Base-by-base conservation (phyloP, 2,113 vertebrate genomes). In the Sorex araneus region DNA sequence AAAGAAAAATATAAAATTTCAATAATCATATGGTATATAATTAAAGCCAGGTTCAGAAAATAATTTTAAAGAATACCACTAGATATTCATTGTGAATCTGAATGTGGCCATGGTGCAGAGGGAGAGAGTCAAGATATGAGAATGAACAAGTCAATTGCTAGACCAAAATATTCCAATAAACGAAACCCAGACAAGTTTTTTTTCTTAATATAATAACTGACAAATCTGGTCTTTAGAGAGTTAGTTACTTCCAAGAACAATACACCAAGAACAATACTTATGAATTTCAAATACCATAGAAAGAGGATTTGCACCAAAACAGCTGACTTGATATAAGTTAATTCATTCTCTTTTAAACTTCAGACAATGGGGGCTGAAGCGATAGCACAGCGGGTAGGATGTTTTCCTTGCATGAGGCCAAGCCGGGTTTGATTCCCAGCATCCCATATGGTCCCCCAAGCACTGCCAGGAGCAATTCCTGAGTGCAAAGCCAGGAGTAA, bases 21-120 rank as follows among this genome's bases (percentile, higher is more conserved):
- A 71, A 50, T 28, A 73, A 54, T 21, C 1, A 80, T 36, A 76
- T 80, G 36, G 3, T 63, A 66, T 2, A 6, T 34, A 84, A 77
- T 70, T 92, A 70, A 47, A 87, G 30, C 21, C n/a, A 34, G 45
- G 60, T 43, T 75, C 0, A 73, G 54, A 94, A 95, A 94, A 95
- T 80, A 45, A 77, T 69, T 36, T 84, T 50, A 87, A 75, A 28
- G 0, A 0, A 67, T 60, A 9, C 9, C 6, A 34, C 66, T 90
- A 95, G 30, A 63, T 0, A 71, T 30, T 80, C 23, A 84, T 67
- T 87, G 19, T 47, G 79, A 88, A 84, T 50, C 6, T 23, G 2
- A 8, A 45, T 40, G n/a, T 50, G 93, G 1, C 2, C 50, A 25
- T 77, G 1, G 3, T 57, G 83, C 34, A 66, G 81, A 8, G 88